Evolutionary conservation across 2,888 invertebrate genomes (phyloP).

Genomic region (Scaptomyza caliginosa): DNA sequence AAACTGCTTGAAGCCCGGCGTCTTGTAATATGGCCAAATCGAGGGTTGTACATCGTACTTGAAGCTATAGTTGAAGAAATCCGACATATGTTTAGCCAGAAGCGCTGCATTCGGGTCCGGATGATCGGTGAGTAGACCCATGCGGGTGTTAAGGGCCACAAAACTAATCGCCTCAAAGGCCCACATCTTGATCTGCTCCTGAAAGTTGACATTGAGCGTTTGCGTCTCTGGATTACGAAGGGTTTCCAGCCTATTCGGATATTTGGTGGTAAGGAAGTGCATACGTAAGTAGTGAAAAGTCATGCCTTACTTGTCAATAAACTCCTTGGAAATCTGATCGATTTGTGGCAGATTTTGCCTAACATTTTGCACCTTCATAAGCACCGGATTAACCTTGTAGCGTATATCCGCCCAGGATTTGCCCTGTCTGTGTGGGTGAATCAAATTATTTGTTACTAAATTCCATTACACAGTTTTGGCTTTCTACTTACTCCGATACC

Average conservation of each 20-base stretch:
- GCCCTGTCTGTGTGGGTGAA: conserved; percentile 85
- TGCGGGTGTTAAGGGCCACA: conserved; percentile 82
- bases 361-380: conserved; percentile 80
- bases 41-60: conserved; percentile 81
- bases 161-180: conserved; percentile 85
- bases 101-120: conserved; percentile 66
- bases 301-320: conserved; percentile 65
- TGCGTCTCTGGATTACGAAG: conserved; percentile 58
- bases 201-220: conserved; percentile 82
- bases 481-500: conserved; percentile 72
- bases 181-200: conserved; percentile 86
- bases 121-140: conserved; percentile 66
- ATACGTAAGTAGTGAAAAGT: not conserved
- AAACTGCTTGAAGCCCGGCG: conserved; percentile 75
- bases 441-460: not conserved
- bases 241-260: conserved; percentile 62
- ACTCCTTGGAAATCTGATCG: conserved; percentile 77
- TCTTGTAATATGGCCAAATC: conserved; percentile 77
- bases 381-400: conserved; percentile 85
- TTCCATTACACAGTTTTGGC: no score
- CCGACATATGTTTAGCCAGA: conserved; percentile 65
- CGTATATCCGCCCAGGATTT: conserved; percentile 88
- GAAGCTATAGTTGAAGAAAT: conserved; percentile 73
- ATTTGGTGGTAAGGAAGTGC: not conserved
- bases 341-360: conserved; percentile 71